These are phyloP conservation scores for Corynorhinus townsendii DNA, from an alignment of 2,113 vertebrate species.

Conservation along the genomic window DNA sequence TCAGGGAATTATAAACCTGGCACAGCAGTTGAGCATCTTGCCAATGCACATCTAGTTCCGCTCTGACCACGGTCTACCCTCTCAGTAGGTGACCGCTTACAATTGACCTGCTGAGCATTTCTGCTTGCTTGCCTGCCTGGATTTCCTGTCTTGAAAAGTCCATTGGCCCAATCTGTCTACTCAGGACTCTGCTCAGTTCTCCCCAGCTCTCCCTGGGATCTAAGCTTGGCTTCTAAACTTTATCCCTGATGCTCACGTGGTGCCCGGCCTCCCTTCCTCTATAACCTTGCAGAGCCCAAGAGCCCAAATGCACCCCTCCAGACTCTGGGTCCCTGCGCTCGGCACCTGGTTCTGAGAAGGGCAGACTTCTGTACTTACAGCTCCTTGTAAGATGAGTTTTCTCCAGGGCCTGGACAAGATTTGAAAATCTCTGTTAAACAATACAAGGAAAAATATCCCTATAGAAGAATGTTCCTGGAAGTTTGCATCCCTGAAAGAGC, in stretches of 20 bases:
- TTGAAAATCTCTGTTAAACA: not conserved
- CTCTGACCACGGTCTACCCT: not conserved
- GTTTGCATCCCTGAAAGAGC: not conserved
- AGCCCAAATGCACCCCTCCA: not conserved
- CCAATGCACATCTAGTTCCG: accelerated
- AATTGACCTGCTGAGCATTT: accelerated
- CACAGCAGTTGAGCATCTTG: accelerated
- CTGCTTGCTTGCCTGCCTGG: not conserved
- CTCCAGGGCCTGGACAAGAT: not conserved
- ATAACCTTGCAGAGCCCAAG: not conserved
- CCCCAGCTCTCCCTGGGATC: not conserved
- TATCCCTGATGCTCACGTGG: not conserved
- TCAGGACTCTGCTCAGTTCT: not conserved
- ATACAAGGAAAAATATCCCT: not conserved
- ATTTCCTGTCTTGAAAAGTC: not conserved
- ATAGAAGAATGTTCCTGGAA: not conserved
- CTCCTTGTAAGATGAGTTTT: not conserved
- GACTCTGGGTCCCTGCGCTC: not conserved
- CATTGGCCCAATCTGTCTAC: not conserved
- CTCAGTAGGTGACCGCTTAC: no score
- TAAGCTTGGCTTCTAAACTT: not conserved
- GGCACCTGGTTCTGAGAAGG: not conserved
- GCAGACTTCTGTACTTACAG: not conserved
- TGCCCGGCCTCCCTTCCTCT: not conserved
- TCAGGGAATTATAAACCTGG: not conserved